Conservation (phyloP, 1,140 invertebrate genomes). For the Akabosia matsudoensis region DNA sequence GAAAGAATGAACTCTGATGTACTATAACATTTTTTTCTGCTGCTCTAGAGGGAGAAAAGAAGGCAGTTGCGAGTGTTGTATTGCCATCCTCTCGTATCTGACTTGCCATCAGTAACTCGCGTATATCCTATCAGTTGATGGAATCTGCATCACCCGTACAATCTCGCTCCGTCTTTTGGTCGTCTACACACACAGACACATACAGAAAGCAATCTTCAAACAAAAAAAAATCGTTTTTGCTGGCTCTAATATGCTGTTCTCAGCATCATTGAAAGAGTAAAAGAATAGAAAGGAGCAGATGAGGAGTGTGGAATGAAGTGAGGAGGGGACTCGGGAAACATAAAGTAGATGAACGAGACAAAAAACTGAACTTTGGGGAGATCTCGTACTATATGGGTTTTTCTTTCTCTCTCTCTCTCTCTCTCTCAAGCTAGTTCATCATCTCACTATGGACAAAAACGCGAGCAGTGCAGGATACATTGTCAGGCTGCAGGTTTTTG, state of each 20-base stretch:
- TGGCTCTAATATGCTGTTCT: not conserved
- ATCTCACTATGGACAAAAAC: not conserved
- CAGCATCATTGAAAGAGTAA: not conserved
- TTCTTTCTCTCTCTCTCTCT: too few species aligned
- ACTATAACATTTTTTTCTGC: not conserved
- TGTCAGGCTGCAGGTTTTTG: too few species aligned
- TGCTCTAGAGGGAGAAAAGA: slow-evolving; percentile 1
- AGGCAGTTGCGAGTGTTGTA: slow-evolving; percentile 16
- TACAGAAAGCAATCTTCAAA: not conserved
- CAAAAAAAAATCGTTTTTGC: too few species aligned
- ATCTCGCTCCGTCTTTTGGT: not conserved
- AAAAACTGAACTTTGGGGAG: not conserved
- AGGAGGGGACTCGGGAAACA: not conserved
- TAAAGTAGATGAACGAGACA: not conserved
- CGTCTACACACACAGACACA: not conserved
- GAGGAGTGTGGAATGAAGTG: not conserved
- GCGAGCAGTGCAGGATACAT: not conserved
- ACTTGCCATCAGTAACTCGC: slow-evolving; percentile 13
- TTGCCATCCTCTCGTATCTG: slow-evolving; percentile 19
- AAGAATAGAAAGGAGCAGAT: not conserved
- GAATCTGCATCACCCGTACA: slow-evolving; percentile 16
- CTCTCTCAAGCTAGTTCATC: too few species aligned
- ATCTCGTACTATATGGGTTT: not conserved
- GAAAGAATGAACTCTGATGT: not conserved
- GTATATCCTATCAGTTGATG: slow-evolving; percentile 19